These are phyloP conservation scores for Chionoecetes opilio DNA, from an alignment of 1,140 invertebrate species.

Conservation along the genomic window DNA sequence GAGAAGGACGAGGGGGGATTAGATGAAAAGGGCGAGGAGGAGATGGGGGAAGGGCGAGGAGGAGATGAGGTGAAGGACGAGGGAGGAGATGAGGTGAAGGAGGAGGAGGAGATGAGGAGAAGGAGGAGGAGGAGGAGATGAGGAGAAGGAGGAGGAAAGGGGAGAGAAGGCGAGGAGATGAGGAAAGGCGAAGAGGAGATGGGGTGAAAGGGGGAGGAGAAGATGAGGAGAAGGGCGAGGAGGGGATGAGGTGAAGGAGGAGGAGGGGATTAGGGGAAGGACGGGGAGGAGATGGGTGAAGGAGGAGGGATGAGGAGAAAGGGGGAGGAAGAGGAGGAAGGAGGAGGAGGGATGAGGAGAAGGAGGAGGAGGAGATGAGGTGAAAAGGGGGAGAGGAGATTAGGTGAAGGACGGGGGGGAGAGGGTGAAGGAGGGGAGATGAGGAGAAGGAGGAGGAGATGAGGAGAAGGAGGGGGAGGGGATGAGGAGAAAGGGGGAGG, in stretches of 20 bases:
- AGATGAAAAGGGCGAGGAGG: neutral
- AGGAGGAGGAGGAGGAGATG: neutral
- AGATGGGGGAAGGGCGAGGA: neutral
- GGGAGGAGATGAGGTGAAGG: neutral
- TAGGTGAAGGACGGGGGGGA: neutral
- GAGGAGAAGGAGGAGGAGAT: neutral
- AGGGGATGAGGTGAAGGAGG: neutral
- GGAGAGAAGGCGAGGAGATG: neutral
- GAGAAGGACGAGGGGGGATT: neutral
- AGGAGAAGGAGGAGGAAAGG: neutral
- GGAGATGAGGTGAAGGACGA: neutral
- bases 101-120: too few relatives aligned
- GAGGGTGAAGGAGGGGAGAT: neutral
- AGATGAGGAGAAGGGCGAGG: neutral
- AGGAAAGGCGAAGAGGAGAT: neutral
- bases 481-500: neutral
- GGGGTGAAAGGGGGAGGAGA: neutral
- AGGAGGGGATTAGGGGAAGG: neutral
- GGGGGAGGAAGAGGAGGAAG: too few relatives aligned
- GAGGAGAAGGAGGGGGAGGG: neutral
- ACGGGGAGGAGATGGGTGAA: neutral
- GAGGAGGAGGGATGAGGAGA: neutral
- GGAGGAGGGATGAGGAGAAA: neutral
- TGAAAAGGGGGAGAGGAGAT: neutral
- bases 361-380: neutral